A percentile compares a stretch with the other conserved stretches of the same genome.
These are phyloP conservation scores for Pemphredon lugubris DNA, from an alignment of 2,888 invertebrate genomes.

Conservation along the genomic window DNA sequence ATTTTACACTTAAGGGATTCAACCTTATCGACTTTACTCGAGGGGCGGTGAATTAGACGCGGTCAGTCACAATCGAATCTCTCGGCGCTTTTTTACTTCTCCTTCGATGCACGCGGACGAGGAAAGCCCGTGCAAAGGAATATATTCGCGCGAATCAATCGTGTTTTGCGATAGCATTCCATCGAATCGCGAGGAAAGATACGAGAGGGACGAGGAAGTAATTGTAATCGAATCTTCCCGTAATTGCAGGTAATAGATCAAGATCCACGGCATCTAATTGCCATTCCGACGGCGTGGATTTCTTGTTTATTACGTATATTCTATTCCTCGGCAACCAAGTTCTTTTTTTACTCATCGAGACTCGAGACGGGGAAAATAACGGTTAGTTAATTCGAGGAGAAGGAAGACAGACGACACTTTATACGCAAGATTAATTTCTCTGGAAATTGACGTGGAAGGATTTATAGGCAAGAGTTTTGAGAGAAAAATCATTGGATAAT, in stretches of 20 bases:
- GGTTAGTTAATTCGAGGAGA: too few relatives aligned
- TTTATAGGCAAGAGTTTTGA: too few relatives aligned
- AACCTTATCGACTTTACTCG: slow-evolving; percentile 52
- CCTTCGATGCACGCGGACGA: not conserved
- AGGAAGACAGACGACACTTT: too few relatives aligned
- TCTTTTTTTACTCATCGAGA: too few relatives aligned
- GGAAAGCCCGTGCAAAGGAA: slow-evolving; percentile 13
- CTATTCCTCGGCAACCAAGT: too few relatives aligned
- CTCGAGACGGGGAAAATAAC: too few relatives aligned
- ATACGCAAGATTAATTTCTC: too few relatives aligned
- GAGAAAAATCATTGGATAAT: too few relatives aligned
- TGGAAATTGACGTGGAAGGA: too few relatives aligned
- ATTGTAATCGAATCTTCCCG: slow-evolving; percentile 21
- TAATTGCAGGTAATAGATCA: slow-evolving; percentile 6
- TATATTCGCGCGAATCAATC: slow-evolving; percentile 12
- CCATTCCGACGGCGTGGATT: too few relatives aligned
- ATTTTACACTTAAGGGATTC: slow-evolving; percentile 58
- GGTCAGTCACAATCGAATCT: not conserved
- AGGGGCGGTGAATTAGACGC: slow-evolving; percentile 38
- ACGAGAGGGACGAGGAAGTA: slow-evolving; percentile 1
- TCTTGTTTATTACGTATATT: too few relatives aligned
- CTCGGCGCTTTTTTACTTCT: not conserved
- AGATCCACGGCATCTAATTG: too few relatives aligned
- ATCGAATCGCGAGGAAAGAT: not conserved
- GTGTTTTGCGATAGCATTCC: slow-evolving; percentile 13